Percentiles rank a stretch among this genome's conserved stretches.
Evolutionary conservation across 2,797 vertebrate genomes (phyloP).

Genomic region (Amazona ochrocephala): DNA sequence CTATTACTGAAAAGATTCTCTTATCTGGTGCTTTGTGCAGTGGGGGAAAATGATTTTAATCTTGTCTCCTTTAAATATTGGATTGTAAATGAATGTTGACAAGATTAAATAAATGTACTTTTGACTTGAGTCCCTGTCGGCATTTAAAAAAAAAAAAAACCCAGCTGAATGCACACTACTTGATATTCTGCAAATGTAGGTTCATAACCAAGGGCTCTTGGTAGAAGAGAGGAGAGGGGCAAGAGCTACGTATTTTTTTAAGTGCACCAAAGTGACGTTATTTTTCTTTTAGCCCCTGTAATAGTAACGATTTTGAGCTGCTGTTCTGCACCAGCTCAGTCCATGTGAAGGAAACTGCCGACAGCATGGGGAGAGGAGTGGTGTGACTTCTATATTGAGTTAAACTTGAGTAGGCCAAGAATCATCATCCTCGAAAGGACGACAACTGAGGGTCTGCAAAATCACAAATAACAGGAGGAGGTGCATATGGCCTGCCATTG

Average conservation of each 20-base stretch:
- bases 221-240: neutral
- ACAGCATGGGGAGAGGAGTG: neutral
- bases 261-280: neutral
- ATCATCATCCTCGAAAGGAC: neutral
- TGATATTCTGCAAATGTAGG: neutral
- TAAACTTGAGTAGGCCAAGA: neutral
- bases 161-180: neutral
- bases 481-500: neutral
- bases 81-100: conserved; percentile 65
- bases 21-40: conserved; percentile 69
- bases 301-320: neutral
- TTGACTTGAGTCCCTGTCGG: conserved; percentile 1
- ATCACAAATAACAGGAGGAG: neutral
- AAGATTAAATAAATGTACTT: conserved; percentile 70
- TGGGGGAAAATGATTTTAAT: conserved; percentile 69
- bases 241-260: neutral
- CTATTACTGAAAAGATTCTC: conserved; percentile 73
- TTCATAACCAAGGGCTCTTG: neutral
- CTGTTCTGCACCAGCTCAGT: neutral
- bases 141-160: neutral
- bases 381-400: neutral
- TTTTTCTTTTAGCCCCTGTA: neutral
- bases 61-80: conserved; percentile 56
- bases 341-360: neutral
- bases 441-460: neutral